Evolutionary conservation across 2,797 vertebrate species (phyloP), one percentile per base, ranked within the genome.

Genomic region (Rhabdophis nuchalis): DNA sequence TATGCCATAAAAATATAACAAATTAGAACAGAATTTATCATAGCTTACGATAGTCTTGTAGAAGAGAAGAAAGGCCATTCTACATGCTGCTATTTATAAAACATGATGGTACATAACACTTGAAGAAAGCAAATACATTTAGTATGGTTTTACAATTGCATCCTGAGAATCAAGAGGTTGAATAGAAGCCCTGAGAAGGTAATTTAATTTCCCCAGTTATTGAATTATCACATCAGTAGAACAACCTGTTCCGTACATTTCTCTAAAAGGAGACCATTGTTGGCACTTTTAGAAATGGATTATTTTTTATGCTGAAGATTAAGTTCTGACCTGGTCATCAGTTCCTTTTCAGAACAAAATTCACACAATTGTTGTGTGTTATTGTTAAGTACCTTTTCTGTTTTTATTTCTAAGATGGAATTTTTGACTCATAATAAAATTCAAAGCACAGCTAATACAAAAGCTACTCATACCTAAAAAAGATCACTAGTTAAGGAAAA

Each of bases 161-260:
- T 88, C 82, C 88, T 87, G 52, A 32, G 25, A 92, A 93, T 32
- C 61, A 92, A 53, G 12, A 53, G 89, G 3, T 90, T 89, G 89
- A 6, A 25, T 23, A 91, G 20, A 94, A 93, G 88, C 41, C 53
- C 27, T 64, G 64, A 87, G 36, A 87, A 89, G 89, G 13, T 88
- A 94, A 92, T 94, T 92, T 93, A 56, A 64, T 93, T 9, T 94
- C 86, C 92, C 90, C 91, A 16, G 85, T 9, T 90, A 87, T 60
- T 92, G 41, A 92, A 87, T 5, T 92, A 93, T 90, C 20, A 2
- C 29, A 6, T 23, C 88, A 56, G 88, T 1, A n/a, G 54, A 53
- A 92, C 6, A 91, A 46, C 72, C 29, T 36, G 0, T 3, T 56
- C 68, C 18, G 16, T 68, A 50, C 18, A 60, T 60, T 86, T 88